phyloP scores from a whole-genome alignment of 2,888 invertebrate species.

The Rhamnusium bicolor region DNA sequence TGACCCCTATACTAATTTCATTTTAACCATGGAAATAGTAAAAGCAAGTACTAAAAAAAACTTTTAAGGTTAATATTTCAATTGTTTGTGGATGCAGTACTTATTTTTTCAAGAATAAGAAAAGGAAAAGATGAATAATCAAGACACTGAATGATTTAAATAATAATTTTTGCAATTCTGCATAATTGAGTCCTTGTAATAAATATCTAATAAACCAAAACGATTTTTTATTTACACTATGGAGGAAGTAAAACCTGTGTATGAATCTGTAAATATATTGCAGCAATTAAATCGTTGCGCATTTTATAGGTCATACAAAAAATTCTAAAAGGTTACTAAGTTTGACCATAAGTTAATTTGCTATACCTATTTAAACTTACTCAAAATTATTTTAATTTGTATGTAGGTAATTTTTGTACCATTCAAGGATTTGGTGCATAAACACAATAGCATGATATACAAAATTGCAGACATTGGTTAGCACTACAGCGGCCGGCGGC shows the following conservation, averaged over 20 bases:
- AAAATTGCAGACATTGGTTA: neutral
- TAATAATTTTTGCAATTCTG: conserved; percentile 37
- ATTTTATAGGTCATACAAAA: conserved; percentile 19
- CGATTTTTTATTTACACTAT: conserved; percentile 30
- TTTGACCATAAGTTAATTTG: neutral
- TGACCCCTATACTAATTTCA: neutral
- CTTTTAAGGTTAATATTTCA: conserved; percentile 9
- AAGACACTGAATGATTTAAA: neutral
- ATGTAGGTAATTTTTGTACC: neutral
- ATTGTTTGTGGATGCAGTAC: conserved; percentile 9
- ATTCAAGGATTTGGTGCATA: neutral
- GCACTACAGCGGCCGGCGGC: no score
- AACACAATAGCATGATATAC: neutral
- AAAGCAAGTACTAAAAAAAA: conserved; percentile 2
- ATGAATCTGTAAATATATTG: neutral
- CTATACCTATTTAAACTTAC: neutral
- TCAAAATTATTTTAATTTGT: neutral
- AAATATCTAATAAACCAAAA: conserved; percentile 45
- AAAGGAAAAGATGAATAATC: neutral
- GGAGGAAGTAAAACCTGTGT: conserved; percentile 14
- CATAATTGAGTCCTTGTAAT: conserved; percentile 46
- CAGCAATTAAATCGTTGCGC: neutral
- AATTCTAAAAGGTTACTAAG: conserved; percentile 2
- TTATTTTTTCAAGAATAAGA: conserved; percentile 1
- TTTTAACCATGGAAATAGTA: neutral